A percentile compares a stretch with the other conserved stretches of the same genome.
Conservation (phyloP, 2,113 vertebrate species). For the human (Homo sapiens) region DNA sequence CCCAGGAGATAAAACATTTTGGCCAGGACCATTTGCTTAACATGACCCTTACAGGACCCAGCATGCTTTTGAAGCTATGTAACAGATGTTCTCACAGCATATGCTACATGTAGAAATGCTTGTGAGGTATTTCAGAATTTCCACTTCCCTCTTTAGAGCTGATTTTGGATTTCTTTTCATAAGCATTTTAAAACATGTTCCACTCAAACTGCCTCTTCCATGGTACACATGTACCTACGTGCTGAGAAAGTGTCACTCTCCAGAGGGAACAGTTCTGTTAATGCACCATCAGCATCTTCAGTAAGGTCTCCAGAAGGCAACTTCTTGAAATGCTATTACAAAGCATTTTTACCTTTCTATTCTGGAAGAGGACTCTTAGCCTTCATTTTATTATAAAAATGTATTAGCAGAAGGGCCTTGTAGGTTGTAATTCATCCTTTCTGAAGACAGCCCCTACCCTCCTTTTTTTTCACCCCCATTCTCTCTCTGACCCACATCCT, state of each 20-base stretch:
- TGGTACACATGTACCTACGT: neutral
- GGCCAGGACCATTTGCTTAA: slow-evolving; percentile 20
- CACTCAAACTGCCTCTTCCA: neutral
- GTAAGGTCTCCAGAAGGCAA: neutral
- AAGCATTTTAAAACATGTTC: neutral
- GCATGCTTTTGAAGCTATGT: neutral
- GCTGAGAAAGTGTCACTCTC: neutral
- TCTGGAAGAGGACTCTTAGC: neutral
- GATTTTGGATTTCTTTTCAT: neutral
- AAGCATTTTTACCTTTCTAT: neutral
- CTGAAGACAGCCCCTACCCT: neutral
- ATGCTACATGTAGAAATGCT: neutral
- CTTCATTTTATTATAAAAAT: neutral
- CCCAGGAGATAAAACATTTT: slow-evolving; percentile 1
- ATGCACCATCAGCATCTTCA: neutral
- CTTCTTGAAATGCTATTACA: neutral
- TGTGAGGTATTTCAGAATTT: neutral
- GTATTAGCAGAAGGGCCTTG: neutral
- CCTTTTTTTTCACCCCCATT: neutral
- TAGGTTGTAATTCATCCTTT: neutral
- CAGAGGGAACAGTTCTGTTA: neutral
- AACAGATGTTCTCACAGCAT: slow-evolving; percentile 48
- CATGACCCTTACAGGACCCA: neutral
- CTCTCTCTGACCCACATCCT: neutral
- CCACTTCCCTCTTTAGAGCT: neutral